Evolutionary conservation across 2,888 invertebrate species (phyloP), one percentile per base, ranked within the genome.

Genomic region (Acleris emargana): DNA sequence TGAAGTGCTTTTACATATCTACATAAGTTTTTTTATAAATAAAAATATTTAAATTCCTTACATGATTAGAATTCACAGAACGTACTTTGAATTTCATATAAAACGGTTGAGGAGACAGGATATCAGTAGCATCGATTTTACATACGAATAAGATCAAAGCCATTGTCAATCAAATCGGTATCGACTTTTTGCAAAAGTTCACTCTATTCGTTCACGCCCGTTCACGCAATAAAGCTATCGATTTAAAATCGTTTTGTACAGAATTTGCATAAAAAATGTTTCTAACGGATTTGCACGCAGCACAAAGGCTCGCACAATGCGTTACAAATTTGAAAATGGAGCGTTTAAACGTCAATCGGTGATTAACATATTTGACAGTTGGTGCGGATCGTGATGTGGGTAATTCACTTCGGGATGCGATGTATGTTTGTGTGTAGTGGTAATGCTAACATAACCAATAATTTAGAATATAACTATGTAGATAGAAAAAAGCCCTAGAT

Each of bases 281-380:
- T 76, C 76, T 83, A 90, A 88, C 89, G 89, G 88, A 90, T 91
- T 89, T 85, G 82, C 81, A 77, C 78, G 74, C 74, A 69, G 72
- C 76, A 84, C 80, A 85, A 80, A 83, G 80, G 76, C 74, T 76
- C 66, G 71, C 72, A 89, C 81, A 89, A 88, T 84, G 87, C 81
- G 86, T 69, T 76, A 87, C 89, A 86, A 87, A 89, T 89, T 87
- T 72, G 73, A 74, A 82, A 88, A 87, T 86, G 78, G 82, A 81
- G 84, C 76, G 75, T 83, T 82, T 79, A 76, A 79, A 72, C 77
- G 79, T 80, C 80, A 86, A 82, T 86, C 81, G 83, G 61, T 64
- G 75, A 89, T 89, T 88, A 87, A 76, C 86, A 86, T 87, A 84
- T 81, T 80, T 73, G 69, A 70, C 71, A 71, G 68, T 69, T 55